A percentile compares a stretch with the other conserved stretches of the same genome.
These are phyloP conservation scores for Agelastica alni DNA, from an alignment of 2,888 invertebrate genomes.

Conservation along the genomic window DNA sequence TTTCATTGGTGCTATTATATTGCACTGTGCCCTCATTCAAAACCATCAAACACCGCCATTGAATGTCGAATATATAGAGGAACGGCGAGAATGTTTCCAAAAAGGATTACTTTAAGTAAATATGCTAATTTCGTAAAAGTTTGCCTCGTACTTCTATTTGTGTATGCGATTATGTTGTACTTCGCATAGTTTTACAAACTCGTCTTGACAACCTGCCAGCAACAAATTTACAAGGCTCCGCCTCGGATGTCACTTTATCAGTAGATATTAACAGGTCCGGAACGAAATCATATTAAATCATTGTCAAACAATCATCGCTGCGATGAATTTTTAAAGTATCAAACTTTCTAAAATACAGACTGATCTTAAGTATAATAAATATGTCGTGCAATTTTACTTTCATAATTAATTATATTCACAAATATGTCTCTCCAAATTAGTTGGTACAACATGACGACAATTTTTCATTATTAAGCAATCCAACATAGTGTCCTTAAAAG, in stretches of 20 bases:
- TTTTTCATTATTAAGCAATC: too few species aligned
- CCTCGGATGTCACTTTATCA: constrained; percentile 6
- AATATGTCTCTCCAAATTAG: too few species aligned
- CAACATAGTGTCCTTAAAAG: too few species aligned
- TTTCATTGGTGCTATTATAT: too few species aligned
- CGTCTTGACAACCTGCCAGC: constrained; percentile 17
- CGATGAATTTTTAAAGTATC: too few species aligned
- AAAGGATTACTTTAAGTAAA: constrained; percentile 44
- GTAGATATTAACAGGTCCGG: background rate
- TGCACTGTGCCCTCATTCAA: constrained; percentile 12
- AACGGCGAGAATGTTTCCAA: constrained; percentile 31
- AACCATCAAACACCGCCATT: background rate
- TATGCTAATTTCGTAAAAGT: constrained; percentile 45
- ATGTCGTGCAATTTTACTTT: too few species aligned
- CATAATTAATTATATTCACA: too few species aligned
- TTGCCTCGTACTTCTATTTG: constrained; percentile 40
- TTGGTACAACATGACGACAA: too few species aligned
- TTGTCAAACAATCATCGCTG: too few species aligned
- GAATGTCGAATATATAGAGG: constrained; percentile 7
- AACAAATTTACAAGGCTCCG: constrained; percentile 13
- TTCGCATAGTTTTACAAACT: constrained; percentile 27
- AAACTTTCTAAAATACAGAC: too few species aligned
- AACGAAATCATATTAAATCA: background rate
- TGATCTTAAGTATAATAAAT: too few species aligned
- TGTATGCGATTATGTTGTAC: constrained; percentile 41